Evolutionary conservation across 2,888 invertebrate species (phyloP), one percentile per base, ranked within the genome.

Genomic region (Clostera curtula): DNA sequence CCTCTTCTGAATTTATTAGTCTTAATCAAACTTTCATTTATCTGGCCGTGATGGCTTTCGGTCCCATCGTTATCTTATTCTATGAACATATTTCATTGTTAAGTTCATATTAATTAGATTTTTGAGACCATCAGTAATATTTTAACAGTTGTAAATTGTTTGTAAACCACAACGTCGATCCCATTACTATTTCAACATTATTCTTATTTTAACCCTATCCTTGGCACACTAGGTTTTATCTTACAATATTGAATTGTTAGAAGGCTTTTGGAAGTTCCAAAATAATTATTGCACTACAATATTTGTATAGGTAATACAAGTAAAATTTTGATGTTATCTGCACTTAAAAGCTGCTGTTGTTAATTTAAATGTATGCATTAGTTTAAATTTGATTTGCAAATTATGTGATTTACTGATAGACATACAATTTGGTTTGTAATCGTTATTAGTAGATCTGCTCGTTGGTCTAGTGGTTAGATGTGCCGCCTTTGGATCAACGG

Each of bases 301-400:
- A n/a, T n/a, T n/a, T n/a, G 51, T 39, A 19, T 19, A 4, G 18
- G 25, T 59, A 62, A 60, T 59, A n/a, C n/a, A 43, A 43, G 68
- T 71, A 67, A 69, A 73, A 71, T 62, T 69, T 57, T 65, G 53
- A 50, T 57, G 50, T 39, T 46, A 33, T 41, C 49, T 53, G 56
- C 58, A 56, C 49, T 54, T 47, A 49, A 47, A 54, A 53, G 60
- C 55, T 60, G 64, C 56, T 52, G 58, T 54, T 60, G 53, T 43
- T 47, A 61, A 69, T 66, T 57, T n/a, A n/a, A 64, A 70, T 65
- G 56, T 56, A 54, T 48, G 53, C 36, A 60, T 63, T 67, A 60
- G 53, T 39, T 51, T 43, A 40, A 52, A 70, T 73, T 73, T 67
- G 66, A 66, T 73, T 75, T 74, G 72, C 73, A 70, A 75, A 72